Evolutionary conservation across 2,113 vertebrate genomes (phyloP).

Genomic region (Dicentrarchus labrax): DNA sequence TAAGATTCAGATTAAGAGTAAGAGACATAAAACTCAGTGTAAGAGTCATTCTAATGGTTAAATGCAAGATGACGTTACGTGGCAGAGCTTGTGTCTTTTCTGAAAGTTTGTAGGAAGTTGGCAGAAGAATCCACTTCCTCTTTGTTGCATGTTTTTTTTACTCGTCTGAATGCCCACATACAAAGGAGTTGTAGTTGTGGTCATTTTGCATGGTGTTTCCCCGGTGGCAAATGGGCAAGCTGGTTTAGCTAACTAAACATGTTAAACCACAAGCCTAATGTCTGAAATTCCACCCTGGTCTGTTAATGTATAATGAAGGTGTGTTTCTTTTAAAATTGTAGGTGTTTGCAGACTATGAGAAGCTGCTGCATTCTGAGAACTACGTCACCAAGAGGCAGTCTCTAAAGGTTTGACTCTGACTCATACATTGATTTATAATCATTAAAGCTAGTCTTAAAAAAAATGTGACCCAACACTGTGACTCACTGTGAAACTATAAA

Average conservation of each 20-base stretch:
- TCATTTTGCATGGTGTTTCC: background rate
- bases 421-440: background rate
- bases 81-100: no score
- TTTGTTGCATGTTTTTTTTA: rapidly evolving
- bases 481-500: no score
- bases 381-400: constrained; percentile 99
- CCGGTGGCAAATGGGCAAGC: no score
- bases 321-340: constrained; percentile 70
- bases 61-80: no score
- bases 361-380: constrained; percentile 96
- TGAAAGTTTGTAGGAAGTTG: background rate
- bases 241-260: background rate
- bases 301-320: background rate
- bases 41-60: no score
- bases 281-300: background rate
- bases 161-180: background rate
- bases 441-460: background rate
- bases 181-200: background rate
- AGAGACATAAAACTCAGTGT: no score
- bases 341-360: constrained; percentile 97
- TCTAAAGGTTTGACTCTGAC: constrained; percentile 88
- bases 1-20: no score
- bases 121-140: background rate
- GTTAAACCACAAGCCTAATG: background rate
- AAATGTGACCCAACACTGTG: no score